phyloP scores from a whole-genome alignment of 2,888 invertebrate species.

The Meandrusa payeni region DNA sequence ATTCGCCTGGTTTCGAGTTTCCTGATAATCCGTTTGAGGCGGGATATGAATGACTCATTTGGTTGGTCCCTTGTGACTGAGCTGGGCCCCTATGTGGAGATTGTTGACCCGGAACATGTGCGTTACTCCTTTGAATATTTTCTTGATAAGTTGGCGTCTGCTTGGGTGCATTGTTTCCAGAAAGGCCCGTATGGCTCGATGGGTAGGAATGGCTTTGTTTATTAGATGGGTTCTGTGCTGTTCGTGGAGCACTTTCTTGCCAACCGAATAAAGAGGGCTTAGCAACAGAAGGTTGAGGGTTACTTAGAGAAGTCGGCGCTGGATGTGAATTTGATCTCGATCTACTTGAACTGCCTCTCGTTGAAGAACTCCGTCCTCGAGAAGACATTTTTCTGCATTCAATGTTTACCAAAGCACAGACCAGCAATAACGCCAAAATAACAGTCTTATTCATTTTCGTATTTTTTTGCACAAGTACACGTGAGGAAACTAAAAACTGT shows the following conservation, averaged over 20 bases:
- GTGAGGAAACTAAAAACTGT: slow-evolving; percentile 17
- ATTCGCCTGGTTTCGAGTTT: slow-evolving; percentile 38
- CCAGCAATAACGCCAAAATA: slow-evolving; percentile 38
- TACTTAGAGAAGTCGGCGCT: slow-evolving; percentile 63
- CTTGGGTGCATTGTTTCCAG: slow-evolving; percentile 52
- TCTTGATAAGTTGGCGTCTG: slow-evolving; percentile 52
- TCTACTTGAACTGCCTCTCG: slow-evolving; percentile 55
- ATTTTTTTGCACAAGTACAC: slow-evolving; percentile 8
- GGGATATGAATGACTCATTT: slow-evolving; percentile 55
- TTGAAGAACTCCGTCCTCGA: slow-evolving; percentile 61
- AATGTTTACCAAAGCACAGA: slow-evolving; percentile 39
- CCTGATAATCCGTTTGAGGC: slow-evolving; percentile 62
- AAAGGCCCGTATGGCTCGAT: slow-evolving; percentile 59
- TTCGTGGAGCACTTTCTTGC: slow-evolving; percentile 61
- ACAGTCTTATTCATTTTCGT: slow-evolving; percentile 46
- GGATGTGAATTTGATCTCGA: slow-evolving; percentile 57
- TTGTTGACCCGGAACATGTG: slow-evolving; percentile 41
- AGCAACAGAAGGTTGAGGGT: slow-evolving; percentile 50
- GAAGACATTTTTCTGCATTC: slow-evolving; percentile 57
- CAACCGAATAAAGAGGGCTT: slow-evolving; percentile 62
- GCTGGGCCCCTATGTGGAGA: slow-evolving; percentile 29
- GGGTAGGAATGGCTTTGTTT: slow-evolving; percentile 61
- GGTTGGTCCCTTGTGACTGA: slow-evolving; percentile 26
- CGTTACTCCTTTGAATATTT: slow-evolving; percentile 53
- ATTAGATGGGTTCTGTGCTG: slow-evolving; percentile 42